These are phyloP conservation scores for Lydus trimaculatus DNA, from an alignment of 2,888 invertebrate genomes.

Conservation along the genomic window DNA sequence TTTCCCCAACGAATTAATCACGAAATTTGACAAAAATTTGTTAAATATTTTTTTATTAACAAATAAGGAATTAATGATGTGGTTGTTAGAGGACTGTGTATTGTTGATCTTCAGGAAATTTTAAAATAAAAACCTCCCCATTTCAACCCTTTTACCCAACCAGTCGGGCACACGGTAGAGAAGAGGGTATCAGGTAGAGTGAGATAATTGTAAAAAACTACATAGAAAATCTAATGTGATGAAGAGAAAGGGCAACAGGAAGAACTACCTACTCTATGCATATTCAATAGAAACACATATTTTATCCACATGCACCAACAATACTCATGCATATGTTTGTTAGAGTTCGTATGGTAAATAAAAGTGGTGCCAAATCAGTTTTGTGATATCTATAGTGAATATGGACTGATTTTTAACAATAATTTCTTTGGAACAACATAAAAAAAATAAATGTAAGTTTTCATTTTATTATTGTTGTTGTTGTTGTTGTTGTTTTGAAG, in stretches of 20 bases:
- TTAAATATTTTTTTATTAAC: conserved; percentile 1
- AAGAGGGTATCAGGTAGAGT: conserved; percentile 34
- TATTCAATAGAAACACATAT: conserved; percentile 55
- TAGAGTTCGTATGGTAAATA: conserved; percentile 38
- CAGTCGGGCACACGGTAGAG: conserved; percentile 12
- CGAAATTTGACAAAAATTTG: no score
- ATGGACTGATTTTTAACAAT: neutral
- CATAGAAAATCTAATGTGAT: conserved; percentile 24
- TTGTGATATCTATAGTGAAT: neutral
- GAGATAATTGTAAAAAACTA: conserved; percentile 29
- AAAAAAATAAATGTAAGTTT: neutral
- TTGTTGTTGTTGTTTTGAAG: neutral
- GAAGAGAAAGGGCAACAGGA: conserved; percentile 51
- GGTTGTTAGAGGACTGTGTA: neutral
- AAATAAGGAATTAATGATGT: neutral
- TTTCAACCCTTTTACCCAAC: conserved; percentile 32
- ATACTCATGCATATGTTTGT: conserved; percentile 54
- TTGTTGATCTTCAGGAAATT: conserved; percentile 4
- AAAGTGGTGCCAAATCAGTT: conserved; percentile 32
- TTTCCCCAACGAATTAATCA: no score
- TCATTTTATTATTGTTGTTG: neutral
- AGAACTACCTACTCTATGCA: conserved; percentile 51
- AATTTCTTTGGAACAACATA: neutral
- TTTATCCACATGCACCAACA: conserved; percentile 48
- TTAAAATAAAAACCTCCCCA: conserved; percentile 9